A percentile compares a stretch with the other conserved stretches of the same genome.
phyloP scores from a whole-genome alignment of 2,797 vertebrate species.

The Amblyraja radiata region DNA sequence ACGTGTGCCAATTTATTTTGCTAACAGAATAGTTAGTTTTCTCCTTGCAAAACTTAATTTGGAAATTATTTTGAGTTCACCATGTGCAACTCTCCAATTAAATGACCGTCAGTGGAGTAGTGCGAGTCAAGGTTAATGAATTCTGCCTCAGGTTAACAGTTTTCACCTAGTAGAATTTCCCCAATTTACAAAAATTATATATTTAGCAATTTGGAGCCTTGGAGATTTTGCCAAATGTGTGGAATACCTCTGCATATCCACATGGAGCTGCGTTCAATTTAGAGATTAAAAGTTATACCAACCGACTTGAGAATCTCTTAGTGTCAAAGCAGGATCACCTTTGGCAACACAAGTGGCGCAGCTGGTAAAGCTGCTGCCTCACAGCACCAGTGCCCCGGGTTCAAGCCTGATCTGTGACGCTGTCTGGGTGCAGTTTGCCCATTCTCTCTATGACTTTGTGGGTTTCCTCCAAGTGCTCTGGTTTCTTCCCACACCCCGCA shows the following conservation, averaged over 20 bases:
- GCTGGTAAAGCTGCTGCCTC: no score
- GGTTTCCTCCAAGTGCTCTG: no score
- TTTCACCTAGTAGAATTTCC: background rate
- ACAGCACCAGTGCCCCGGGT: no score
- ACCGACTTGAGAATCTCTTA: background rate
- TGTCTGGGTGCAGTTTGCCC: no score
- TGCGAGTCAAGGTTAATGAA: constrained; percentile 11
- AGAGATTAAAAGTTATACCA: background rate
- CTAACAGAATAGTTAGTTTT: background rate
- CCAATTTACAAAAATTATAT: background rate
- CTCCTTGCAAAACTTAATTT: constrained; percentile 8
- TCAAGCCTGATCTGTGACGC: no score
- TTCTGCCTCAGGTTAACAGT: background rate
- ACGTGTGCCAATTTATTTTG: constrained; percentile 18
- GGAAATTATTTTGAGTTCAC: background rate
- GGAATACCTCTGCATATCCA: background rate
- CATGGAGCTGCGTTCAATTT: background rate
- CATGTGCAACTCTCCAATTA: background rate
- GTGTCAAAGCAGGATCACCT: background rate
- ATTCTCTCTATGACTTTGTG: no score
- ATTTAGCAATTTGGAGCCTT: background rate
- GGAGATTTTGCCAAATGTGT: background rate
- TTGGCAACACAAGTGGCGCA: no score
- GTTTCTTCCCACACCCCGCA: no score
- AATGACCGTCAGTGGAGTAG: background rate